Conservation (phyloP, 2,797 vertebrate genomes). For the Spinibarbus caldwelli region DNA sequence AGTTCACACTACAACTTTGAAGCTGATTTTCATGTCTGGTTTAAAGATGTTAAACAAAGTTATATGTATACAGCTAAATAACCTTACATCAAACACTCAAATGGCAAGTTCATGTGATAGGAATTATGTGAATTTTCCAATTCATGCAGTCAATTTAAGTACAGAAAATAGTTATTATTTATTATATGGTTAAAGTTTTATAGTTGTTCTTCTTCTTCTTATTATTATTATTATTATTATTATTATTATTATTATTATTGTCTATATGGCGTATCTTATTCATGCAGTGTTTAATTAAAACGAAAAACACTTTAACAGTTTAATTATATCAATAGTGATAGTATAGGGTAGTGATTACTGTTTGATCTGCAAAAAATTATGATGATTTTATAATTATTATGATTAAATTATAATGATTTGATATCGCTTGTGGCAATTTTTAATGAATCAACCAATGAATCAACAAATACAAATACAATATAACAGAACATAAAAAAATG, state of each 20-base stretch:
- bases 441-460: too few species aligned
- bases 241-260: background rate
- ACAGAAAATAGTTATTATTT: background rate
- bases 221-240: background rate
- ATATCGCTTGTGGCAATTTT: background rate
- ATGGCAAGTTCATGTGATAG: background rate
- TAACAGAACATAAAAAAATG: too few species aligned
- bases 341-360: background rate
- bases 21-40: background rate
- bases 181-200: too few species aligned
- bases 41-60: background rate
- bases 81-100: background rate
- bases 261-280: background rate
- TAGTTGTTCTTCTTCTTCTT: too few species aligned
- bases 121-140: background rate
- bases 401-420: background rate
- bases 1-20: background rate
- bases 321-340: background rate
- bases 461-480: too few species aligned
- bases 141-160: background rate
- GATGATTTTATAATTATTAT: too few species aligned
- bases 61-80: background rate
- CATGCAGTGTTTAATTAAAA: background rate
- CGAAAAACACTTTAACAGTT: background rate
- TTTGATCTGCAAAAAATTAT: background rate